Conservation (phyloP, 2,797 vertebrate species). For the Selene dorsalis region DNA sequence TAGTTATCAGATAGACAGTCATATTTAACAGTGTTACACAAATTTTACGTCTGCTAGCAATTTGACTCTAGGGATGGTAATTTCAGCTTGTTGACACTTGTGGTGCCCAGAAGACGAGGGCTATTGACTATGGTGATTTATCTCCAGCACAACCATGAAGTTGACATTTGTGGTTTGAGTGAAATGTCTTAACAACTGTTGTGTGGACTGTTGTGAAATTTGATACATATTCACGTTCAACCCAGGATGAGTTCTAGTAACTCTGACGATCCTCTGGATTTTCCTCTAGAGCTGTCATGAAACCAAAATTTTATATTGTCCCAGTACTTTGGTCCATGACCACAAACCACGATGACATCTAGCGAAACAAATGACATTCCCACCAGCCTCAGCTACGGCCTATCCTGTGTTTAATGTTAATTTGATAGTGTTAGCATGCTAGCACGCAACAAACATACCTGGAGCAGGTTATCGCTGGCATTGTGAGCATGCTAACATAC, state of each 20-base stretch:
- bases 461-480: background rate
- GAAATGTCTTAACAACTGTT: background rate
- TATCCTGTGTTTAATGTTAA: background rate
- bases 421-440: background rate
- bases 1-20: slow-evolving; percentile 6
- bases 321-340: background rate
- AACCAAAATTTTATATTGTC: background rate
- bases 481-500: background rate
- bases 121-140: background rate
- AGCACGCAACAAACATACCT: background rate
- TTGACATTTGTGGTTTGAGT: background rate
- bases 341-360: background rate
- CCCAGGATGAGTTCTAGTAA: background rate
- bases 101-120: background rate
- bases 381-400: background rate
- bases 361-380: background rate
- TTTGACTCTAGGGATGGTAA: background rate
- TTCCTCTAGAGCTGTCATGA: background rate
- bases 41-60: background rate
- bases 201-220: background rate
- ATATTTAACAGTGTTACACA: background rate
- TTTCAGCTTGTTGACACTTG: background rate
- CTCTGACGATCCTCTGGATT: background rate
- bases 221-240: background rate
- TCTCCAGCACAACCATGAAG: background rate